Evolutionary conservation across 2,113 vertebrate species (phyloP).

Genomic region (Macroglossus sobrinus): DNA sequence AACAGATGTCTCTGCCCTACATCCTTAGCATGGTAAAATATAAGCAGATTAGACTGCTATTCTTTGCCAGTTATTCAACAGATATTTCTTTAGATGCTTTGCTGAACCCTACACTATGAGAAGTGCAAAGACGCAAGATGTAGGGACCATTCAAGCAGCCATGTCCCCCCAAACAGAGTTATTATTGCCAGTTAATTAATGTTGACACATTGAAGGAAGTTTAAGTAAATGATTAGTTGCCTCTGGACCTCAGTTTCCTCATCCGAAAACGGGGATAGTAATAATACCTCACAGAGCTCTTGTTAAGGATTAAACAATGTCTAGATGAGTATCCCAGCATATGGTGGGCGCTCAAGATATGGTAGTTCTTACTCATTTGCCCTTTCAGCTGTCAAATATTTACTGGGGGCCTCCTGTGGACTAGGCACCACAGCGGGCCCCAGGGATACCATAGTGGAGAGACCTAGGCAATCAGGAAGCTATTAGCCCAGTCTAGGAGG

Average conservation of each 20-base stretch:
- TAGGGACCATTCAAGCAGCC: background rate
- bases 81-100: background rate
- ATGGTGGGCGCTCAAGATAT: background rate
- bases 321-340: background rate
- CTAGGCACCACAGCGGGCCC: background rate
- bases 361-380: background rate
- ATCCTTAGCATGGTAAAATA: background rate
- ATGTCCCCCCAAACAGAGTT: background rate
- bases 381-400: background rate
- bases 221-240: background rate
- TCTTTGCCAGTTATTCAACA: background rate
- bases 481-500: background rate
- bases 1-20: background rate
- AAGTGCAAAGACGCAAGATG: background rate
- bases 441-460: background rate
- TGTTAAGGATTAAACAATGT: background rate
- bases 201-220: background rate
- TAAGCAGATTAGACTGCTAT: background rate
- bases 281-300: background rate
- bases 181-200: background rate
- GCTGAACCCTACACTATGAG: background rate
- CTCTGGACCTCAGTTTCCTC: background rate
- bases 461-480: background rate
- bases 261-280: background rate
- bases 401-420: background rate